Percentiles rank a stretch among this genome's conserved stretches.
Evolutionary conservation across 2,888 invertebrate species (phyloP).

Genomic region (Leucozona laternaria): DNA sequence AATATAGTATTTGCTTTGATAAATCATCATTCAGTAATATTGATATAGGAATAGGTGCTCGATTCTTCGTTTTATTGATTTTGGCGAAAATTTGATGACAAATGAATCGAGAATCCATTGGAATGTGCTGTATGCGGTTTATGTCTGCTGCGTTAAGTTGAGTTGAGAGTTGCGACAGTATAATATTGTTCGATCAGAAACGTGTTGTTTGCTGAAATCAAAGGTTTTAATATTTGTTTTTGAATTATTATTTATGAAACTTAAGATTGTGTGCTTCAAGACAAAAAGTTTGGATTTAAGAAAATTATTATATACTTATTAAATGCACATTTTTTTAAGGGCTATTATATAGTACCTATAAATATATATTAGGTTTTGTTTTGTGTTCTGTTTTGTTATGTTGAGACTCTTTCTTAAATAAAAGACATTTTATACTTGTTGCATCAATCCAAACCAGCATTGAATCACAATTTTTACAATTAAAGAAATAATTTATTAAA

Average conservation of each 20-base stretch:
- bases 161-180: constrained; percentile 1
- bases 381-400: too few species aligned
- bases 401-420: too few species aligned
- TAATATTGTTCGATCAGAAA: constrained; percentile 28
- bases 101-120: constrained; percentile 18
- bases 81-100: constrained; percentile 26
- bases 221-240: constrained; percentile 14
- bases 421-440: too few species aligned
- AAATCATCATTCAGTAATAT: constrained; percentile 16
- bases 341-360: too few species aligned
- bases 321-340: neutral
- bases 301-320: constrained; percentile 6
- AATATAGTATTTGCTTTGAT: constrained; percentile 19
- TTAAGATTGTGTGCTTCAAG: constrained; percentile 20
- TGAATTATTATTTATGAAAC: constrained; percentile 1
- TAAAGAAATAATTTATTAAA: too few species aligned
- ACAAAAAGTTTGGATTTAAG: constrained; percentile 15
- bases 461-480: too few species aligned
- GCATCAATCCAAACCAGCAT: too few species aligned
- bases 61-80: constrained; percentile 33
- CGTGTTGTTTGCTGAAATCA: constrained; percentile 31
- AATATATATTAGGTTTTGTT: too few species aligned
- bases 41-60: neutral
- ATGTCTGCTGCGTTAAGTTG: neutral
- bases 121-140: constrained; percentile 5